phyloP scores from a whole-genome alignment of 2,797 vertebrate species.

The Gobio occitaniae region DNA sequence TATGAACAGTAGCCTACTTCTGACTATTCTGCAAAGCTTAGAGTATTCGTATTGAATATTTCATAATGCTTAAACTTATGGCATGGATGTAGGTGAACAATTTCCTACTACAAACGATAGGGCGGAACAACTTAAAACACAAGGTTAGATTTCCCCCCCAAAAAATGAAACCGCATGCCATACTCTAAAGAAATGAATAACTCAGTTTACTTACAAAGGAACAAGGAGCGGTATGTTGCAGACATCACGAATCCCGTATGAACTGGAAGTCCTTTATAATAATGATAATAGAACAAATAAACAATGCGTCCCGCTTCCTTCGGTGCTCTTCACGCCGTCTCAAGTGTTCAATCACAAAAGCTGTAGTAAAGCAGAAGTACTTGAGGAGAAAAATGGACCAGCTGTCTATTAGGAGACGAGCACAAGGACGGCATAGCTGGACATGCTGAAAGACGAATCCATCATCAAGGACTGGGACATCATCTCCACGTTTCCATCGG shows the following conservation, averaged over 20 bases:
- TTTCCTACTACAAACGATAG: not conserved
- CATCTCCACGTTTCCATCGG: constrained; percentile 66
- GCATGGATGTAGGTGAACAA: constrained; percentile 3
- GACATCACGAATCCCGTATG: constrained; percentile 76
- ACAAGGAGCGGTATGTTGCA: constrained; percentile 77
- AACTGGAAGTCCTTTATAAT: constrained; percentile 72
- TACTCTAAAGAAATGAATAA: constrained; percentile 5
- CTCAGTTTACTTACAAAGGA: constrained; percentile 80
- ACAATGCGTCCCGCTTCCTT: constrained; percentile 74
- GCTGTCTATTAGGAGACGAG: constrained; percentile 70
- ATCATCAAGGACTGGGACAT: constrained; percentile 63
- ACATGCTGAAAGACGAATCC: constrained; percentile 68
- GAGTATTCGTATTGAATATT: not conserved
- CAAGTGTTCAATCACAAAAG: constrained; percentile 68
- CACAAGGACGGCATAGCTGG: constrained; percentile 76
- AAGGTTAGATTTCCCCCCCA: not conserved
- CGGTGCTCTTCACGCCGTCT: constrained; percentile 70
- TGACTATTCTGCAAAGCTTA: constrained; percentile 28
- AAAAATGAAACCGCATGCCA: not conserved
- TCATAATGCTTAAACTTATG: constrained; percentile 16
- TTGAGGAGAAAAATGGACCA: constrained; percentile 58
- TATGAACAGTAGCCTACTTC: constrained; percentile 17
- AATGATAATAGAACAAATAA: constrained; percentile 74
- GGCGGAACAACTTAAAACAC: not conserved
- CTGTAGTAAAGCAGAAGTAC: constrained; percentile 67